Evolutionary conservation across 2,888 invertebrate species (phyloP), one percentile per base, ranked within the genome.

Genomic region (Empis stercorea): DNA sequence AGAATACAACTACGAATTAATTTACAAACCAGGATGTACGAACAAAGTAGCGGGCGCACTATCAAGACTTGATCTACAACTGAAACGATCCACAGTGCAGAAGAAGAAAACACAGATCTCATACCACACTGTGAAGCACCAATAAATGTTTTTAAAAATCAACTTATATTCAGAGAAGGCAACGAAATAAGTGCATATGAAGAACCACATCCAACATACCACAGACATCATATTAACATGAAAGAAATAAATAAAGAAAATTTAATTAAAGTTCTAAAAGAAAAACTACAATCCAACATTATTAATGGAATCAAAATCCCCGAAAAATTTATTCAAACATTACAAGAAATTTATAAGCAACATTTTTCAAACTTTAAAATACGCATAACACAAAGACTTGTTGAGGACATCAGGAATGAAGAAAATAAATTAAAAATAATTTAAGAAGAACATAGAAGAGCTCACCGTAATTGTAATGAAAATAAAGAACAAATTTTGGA

Each of bases 101-200:
- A 55, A n/a, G 49, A 54, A 30, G 52, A 53, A 27, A 45, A 40
- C 17, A 47, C 52, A 10, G 53, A 52, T 15, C 47, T 55, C 7
- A 53, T 55, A 34, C 51, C 53, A 6, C 53, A 51, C 16, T 44
- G 51, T 10, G 51, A 54, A 38, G 51, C 40, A 1, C 49, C 52
- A 4, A 43, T 54, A 10, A 52, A 51, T n/a, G 48, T 50, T 9
- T 48, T 52, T 27, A 42, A 44, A n/a, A 52, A 54, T 14, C 52
- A 56, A 37, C 38, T 53, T 42, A 45, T 53, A 10, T 42, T 53
- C 1, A 45, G 14, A 14, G 46, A 45, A 20, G 50, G 48, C 3
- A 46, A 45, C 3, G 44, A 44, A 3, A 14, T 43, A 0, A n/a
- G 30, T 5, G 40, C 45, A 3, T 30, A 37, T 27, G 50, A 51